These are phyloP conservation scores for Cacatua alba DNA, from an alignment of 2,113 vertebrate genomes.

Conservation along the genomic window DNA sequence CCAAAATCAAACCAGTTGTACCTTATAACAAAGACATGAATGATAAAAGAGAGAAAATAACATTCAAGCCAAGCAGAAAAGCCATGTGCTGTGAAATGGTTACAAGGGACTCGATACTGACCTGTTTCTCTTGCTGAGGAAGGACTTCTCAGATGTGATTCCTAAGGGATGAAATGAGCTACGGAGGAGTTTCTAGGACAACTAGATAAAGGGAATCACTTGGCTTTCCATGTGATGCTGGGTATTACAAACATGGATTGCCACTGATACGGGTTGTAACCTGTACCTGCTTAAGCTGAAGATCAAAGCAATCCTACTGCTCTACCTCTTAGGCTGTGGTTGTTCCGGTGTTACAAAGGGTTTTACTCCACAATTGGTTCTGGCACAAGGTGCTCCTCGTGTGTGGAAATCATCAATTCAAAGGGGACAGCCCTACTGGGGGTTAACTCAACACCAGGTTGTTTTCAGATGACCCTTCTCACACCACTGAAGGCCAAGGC, in stretches of 20 bases:
- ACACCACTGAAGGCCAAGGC: too few species aligned
- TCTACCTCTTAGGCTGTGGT: not conserved
- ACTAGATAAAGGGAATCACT: not conserved
- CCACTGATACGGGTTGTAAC: accelerated
- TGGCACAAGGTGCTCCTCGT: not conserved
- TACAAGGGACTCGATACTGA: accelerated
- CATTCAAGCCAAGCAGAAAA: accelerated
- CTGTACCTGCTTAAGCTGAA: not conserved
- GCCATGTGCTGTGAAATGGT: not conserved
- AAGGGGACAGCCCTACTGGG: not conserved
- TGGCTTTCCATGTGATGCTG: not conserved
- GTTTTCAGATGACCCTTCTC: not conserved
- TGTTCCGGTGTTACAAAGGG: not conserved
- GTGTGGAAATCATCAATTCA: not conserved
- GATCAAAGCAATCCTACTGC: not conserved
- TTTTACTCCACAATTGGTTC: accelerated
- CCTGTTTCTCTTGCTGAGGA: not conserved
- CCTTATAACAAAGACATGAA: not conserved
- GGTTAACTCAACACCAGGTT: not conserved
- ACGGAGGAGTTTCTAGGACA: not conserved
- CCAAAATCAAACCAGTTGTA: not conserved
- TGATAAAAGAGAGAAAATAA: not conserved
- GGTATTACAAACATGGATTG: not conserved
- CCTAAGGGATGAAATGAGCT: not conserved
- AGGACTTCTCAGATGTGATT: not conserved